These are phyloP conservation scores for Echinops telfairi DNA, from an alignment of 2,113 vertebrate genomes.

Conservation along the genomic window DNA sequence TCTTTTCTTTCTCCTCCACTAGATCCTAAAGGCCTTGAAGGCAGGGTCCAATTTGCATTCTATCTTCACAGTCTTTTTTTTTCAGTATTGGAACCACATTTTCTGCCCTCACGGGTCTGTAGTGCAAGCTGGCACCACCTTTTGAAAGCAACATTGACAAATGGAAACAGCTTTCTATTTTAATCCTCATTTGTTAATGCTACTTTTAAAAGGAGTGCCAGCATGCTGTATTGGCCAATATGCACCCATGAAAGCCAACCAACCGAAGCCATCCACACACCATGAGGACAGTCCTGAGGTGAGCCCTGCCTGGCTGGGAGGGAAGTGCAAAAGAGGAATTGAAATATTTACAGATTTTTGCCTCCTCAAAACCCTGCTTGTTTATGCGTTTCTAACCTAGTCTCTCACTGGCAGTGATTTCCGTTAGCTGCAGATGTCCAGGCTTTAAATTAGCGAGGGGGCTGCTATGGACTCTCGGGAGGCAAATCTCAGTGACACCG, in stretches of 20 bases:
- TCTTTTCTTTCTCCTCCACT: background rate
- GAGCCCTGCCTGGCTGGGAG: background rate
- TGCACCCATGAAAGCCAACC: background rate
- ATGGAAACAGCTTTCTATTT: constrained; percentile 53
- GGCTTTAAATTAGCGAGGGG: constrained; percentile 62
- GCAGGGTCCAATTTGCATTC: background rate
- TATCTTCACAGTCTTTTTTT: background rate
- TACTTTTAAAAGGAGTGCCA: constrained; percentile 27
- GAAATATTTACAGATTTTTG: background rate
- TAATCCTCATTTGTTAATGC: constrained; percentile 51
- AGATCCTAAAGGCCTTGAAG: background rate
- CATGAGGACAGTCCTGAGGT: background rate
- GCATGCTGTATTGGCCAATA: background rate
- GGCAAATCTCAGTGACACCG: constrained; percentile 22
- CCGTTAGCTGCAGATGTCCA: background rate
- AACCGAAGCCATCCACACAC: background rate
- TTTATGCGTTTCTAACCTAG: constrained; percentile 26
- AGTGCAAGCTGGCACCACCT: constrained; percentile 44
- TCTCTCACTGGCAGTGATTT: background rate
- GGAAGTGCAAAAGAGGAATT: background rate
- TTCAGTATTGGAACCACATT: background rate
- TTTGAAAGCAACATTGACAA: constrained; percentile 58
- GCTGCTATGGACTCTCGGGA: constrained; percentile 4
- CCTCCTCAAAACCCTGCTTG: constrained; percentile 7
- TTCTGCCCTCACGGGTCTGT: constrained; percentile 2